Conservation (phyloP, 2,797 vertebrate genomes). For the Enteromius anoplus region DNA sequence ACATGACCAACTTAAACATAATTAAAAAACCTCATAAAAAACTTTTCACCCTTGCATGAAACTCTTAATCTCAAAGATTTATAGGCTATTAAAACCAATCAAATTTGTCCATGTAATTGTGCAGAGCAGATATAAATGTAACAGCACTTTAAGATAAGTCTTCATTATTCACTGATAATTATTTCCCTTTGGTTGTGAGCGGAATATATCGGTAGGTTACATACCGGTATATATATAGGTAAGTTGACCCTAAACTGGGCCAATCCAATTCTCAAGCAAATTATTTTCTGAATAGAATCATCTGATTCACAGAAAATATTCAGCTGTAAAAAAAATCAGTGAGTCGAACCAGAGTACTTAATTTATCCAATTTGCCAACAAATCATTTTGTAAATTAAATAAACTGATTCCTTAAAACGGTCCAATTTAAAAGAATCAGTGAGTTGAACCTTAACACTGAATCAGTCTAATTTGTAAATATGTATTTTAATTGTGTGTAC, state of each 20-base stretch:
- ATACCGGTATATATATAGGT: too few species aligned
- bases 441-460: not conserved
- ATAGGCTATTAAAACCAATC: too few species aligned
- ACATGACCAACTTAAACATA: too few species aligned
- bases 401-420: not conserved
- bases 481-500: not conserved
- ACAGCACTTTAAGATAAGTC: too few species aligned
- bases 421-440: not conserved
- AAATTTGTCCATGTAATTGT: too few species aligned
- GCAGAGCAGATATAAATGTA: too few species aligned
- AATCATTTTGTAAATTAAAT: not conserved
- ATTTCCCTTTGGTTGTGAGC: too few species aligned
- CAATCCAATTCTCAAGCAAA: not conserved
- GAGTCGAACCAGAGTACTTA: not conserved
- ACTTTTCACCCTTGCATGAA: too few species aligned
- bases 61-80: too few species aligned
- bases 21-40: too few species aligned
- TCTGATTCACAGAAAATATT: not conserved
- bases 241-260: not conserved
- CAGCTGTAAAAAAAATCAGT: not conserved
- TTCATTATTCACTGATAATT: too few species aligned
- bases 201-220: too few species aligned
- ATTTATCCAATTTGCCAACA: not conserved
- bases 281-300: not conserved
- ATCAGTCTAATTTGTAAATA: not conserved